Conservation (phyloP, 2,797 vertebrate species). For the Eutrigla gurnardus region DNA sequence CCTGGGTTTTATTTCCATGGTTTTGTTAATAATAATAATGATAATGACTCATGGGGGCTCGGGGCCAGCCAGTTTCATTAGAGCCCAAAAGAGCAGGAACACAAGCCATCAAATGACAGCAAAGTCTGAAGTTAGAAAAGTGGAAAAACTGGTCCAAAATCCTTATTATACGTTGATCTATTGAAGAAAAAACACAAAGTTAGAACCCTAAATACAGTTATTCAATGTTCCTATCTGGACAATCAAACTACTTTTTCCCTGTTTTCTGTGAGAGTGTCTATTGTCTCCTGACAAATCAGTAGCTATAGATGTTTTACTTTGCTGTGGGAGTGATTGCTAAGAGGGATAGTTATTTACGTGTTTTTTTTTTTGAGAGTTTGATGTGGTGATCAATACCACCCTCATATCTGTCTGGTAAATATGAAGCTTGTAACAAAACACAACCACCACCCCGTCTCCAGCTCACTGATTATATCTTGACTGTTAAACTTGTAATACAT, state of each 20-base stretch:
- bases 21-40: not conserved
- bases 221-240: not conserved
- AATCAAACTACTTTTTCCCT: not conserved
- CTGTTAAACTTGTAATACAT: not conserved
- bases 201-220: not conserved
- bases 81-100: not conserved
- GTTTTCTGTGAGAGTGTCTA: not conserved
- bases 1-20: not conserved
- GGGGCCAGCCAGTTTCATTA: not conserved
- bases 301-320: not conserved
- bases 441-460: not conserved
- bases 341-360: no score
- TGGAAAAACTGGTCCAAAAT: not conserved
- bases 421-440: no score
- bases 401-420: no score
- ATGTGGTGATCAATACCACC: not conserved
- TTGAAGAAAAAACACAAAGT: not conserved
- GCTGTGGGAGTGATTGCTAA: no score
- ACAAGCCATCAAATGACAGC: not conserved
- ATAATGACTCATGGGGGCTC: not conserved
- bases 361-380: not conserved
- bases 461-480: not conserved
- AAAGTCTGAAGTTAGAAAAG: not conserved
- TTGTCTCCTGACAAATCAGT: not conserved
- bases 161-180: not conserved